A percentile compares a stretch with the other conserved stretches of the same genome.
Conservation (phyloP, 2,888 invertebrate species). For the Allacma fusca region DNA sequence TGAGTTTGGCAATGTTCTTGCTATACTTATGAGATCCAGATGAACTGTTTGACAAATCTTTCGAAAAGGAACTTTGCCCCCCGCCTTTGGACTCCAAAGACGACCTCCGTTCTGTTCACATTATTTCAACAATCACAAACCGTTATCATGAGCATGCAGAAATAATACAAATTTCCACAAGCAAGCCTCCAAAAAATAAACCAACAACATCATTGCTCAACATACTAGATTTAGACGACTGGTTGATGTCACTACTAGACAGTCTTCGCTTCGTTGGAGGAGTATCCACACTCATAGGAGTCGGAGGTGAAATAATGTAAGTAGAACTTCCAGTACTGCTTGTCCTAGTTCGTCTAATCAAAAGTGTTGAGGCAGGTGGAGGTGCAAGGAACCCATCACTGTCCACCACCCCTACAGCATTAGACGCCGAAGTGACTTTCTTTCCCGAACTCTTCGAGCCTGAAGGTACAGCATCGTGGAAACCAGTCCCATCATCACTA, state of each 20-base stretch:
- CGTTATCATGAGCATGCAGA: background rate
- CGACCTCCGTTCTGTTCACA: background rate
- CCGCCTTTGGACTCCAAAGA: background rate
- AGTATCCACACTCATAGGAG: background rate
- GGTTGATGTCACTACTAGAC: background rate
- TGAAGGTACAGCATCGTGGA: background rate
- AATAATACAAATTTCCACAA: background rate
- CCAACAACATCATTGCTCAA: background rate
- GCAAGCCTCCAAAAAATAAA: background rate
- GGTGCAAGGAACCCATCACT: constrained; percentile 52
- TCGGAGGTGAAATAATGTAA: constrained; percentile 45
- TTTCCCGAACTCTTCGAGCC: background rate
- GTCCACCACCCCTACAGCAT: constrained; percentile 2
- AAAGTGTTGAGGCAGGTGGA: constrained; percentile 54
- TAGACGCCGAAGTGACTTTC: background rate
- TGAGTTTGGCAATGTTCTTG: constrained; percentile 20
- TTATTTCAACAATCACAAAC: no score
- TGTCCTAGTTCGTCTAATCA: constrained; percentile 48
- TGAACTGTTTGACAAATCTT: background rate
- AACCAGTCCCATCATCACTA: background rate
- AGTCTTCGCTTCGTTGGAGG: constrained; percentile 20
- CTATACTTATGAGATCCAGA: constrained; percentile 5
- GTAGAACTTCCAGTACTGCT: constrained; percentile 53
- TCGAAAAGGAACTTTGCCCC: background rate
- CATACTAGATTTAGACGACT: background rate